phyloP scores from a whole-genome alignment of 2,797 vertebrate species.

The Bradypus variegatus region DNA sequence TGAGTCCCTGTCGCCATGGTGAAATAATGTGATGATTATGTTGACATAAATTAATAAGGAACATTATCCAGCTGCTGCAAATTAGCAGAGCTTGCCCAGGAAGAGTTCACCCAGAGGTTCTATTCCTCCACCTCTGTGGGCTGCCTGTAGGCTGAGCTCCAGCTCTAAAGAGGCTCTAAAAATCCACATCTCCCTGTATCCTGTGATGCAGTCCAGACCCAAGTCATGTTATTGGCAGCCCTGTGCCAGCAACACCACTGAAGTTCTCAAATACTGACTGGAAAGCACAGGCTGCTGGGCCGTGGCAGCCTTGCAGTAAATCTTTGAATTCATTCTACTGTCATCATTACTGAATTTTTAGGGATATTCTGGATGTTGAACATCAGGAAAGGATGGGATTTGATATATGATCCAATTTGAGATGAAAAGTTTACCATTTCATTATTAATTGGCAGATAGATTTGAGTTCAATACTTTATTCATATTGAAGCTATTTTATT shows the following conservation, averaged over 20 bases:
- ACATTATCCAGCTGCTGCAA: conserved; percentile 52
- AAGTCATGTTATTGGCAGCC: neutral
- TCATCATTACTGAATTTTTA: neutral
- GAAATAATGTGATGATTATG: neutral
- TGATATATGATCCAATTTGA: too few species aligned
- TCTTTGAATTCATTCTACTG: neutral
- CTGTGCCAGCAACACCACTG: neutral
- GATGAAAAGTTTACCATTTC: neutral
- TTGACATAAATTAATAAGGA: conserved; percentile 30
- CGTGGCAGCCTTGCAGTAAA: too few species aligned
- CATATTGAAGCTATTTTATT: neutral
- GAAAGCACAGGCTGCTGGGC: neutral
- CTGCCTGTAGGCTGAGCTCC: neutral
- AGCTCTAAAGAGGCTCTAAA: neutral
- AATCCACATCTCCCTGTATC: neutral
- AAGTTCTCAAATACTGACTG: neutral
- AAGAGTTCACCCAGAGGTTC: conserved; percentile 52
- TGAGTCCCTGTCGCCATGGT: neutral
- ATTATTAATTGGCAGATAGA: too few species aligned
- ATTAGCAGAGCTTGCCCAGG: conserved; percentile 28
- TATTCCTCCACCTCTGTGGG: neutral
- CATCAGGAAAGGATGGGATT: too few species aligned
- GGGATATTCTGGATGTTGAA: neutral
- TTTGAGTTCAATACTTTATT: neutral
- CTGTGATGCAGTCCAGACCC: neutral